Evolutionary conservation across 2,888 invertebrate species (phyloP), one percentile per base, ranked within the genome.

Genomic region (Lamellibrachia satsuma): DNA sequence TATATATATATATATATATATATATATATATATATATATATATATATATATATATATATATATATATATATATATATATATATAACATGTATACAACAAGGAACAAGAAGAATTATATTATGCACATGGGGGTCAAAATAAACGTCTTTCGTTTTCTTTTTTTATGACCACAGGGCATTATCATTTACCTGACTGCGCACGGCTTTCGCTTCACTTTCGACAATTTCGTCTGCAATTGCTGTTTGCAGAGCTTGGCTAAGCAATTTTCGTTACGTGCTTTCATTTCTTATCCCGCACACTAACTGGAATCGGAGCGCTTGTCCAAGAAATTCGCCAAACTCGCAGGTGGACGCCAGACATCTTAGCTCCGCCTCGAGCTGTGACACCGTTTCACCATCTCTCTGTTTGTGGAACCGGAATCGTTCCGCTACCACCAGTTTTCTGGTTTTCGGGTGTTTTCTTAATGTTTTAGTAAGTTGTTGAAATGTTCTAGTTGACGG

Each of bases 31-130:
- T 91, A 60, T 91, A n/a, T 92, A 39, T 91, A 22, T 91, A 90
- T 91, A 57, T 91, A 57, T 92, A 92, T 91, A 57, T 91, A 91
- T 92, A 91, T 57, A 91, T 92, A 91, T 91, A 55, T 92, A 91
- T 92, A 91, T 91, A 91, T 92, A 91, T 92, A 57, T 52, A 91
- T 91, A 60, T 92, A 75, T 39, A 57, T 60, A n/a, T 92, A 91
- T 39, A 55, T 27, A 91, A 39, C 91, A 15, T 57, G n/a, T 55
- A 27, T 92, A 52, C 39, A 39, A 39, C 39, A 0, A 39, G 1
- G 39, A 39, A 39, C 39, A 39, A 39, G 39, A 52, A n/a, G 52
- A 52, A 39, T 39, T 39, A 39, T 39, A 39, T 39, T 39, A 39
- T 1, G 39, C 39, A 39, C 39, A 39, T 39, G 39, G 39, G 39